Percentiles rank a stretch among this genome's conserved stretches.
Evolutionary conservation across 2,797 vertebrate species (phyloP).

Genomic region (Microctenopoma lineatum): DNA sequence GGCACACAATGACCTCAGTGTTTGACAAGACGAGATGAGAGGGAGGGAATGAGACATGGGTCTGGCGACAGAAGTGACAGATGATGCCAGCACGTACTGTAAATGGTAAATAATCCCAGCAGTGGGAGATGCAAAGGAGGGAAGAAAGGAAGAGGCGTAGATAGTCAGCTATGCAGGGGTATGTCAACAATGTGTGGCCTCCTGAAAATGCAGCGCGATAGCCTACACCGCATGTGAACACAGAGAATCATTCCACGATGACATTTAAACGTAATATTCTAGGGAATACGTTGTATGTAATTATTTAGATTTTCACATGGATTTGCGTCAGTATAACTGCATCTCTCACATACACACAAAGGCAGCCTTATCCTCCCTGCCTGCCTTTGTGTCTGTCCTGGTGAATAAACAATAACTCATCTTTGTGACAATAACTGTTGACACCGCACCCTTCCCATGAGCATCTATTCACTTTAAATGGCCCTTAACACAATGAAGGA

Average conservation of each 20-base stretch:
- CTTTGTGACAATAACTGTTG: slow-evolving; percentile 69
- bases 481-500: slow-evolving; percentile 59
- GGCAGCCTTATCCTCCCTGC: slow-evolving; percentile 34
- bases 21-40: slow-evolving; percentile 51
- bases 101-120: slow-evolving; percentile 68
- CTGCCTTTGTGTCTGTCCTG: slow-evolving; percentile 55
- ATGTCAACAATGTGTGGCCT: slow-evolving; percentile 69
- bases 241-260: slow-evolving; percentile 31
- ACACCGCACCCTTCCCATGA: slow-evolving; percentile 60
- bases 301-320: slow-evolving; percentile 35
- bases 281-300: slow-evolving; percentile 45
- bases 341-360: slow-evolving; percentile 38
- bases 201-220: slow-evolving; percentile 39
- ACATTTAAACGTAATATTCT: slow-evolving; percentile 52
- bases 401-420: slow-evolving; percentile 77
- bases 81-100: slow-evolving; percentile 48
- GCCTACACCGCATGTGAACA: slow-evolving; percentile 30
- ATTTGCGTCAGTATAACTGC: neutral
- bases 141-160: slow-evolving; percentile 39
- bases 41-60: slow-evolving; percentile 32
- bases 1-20: slow-evolving; percentile 63
- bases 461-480: slow-evolving; percentile 57
- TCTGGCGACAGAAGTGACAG: slow-evolving; percentile 46
- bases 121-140: slow-evolving; percentile 40
- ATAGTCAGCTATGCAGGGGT: slow-evolving; percentile 49